Conservation (phyloP, 2,113 vertebrate species). For the Telmatochromis sp. region DNA sequence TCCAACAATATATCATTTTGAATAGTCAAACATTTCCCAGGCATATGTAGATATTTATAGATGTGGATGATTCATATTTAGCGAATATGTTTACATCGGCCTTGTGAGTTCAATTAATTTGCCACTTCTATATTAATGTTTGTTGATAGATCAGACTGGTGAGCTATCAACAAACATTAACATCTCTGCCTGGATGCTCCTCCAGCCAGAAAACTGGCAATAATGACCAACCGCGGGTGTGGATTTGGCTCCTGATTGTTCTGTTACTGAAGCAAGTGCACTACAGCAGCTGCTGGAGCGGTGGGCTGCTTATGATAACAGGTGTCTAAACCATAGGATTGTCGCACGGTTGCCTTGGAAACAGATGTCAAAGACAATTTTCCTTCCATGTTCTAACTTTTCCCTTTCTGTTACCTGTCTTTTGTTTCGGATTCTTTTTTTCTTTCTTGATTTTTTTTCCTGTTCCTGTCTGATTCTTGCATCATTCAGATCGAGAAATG, state of each 20-base stretch:
- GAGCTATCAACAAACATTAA: constrained; percentile 25
- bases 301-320: constrained; percentile 50
- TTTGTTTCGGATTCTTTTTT: not conserved
- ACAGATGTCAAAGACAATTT: constrained; percentile 43
- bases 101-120: constrained; percentile 8
- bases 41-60: constrained; percentile 8
- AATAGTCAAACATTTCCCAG: not conserved
- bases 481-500: not conserved
- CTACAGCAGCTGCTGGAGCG: constrained; percentile 39
- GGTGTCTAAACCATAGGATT: constrained; percentile 41
- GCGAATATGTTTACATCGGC: not conserved
- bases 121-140: constrained; percentile 1
- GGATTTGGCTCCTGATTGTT: constrained; percentile 41
- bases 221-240: constrained; percentile 31
- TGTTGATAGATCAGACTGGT: constrained; percentile 32
- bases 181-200: not conserved
- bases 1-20: not conserved
- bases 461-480: not conserved
- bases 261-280: constrained; percentile 20
- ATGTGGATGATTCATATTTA: not conserved
- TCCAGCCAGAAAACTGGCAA: constrained; percentile 11
- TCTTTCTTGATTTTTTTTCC: not conserved
- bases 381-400: constrained; percentile 5
- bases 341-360: constrained; percentile 51
- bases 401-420: not conserved